Conservation (phyloP, 2,797 vertebrate species). For the Notamacropus eugenii region DNA sequence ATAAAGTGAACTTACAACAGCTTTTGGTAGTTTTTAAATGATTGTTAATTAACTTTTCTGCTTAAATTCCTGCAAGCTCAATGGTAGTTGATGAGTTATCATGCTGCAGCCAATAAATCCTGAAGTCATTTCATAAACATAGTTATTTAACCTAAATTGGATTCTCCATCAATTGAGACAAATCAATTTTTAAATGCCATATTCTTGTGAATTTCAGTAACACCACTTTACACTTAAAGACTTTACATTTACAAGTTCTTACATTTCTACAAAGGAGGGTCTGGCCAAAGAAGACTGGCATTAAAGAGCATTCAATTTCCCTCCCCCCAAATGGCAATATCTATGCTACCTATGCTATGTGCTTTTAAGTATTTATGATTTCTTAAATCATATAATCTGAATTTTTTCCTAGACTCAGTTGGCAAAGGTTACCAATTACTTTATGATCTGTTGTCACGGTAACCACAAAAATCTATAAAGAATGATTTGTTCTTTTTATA, state of each 20-base stretch:
- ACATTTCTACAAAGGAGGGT: conserved; percentile 47
- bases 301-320: background rate
- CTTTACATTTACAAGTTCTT: conserved; percentile 42
- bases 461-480: conserved; percentile 11
- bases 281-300: background rate
- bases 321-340: background rate
- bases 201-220: conserved; percentile 73
- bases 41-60: conserved; percentile 84
- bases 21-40: conserved; percentile 78
- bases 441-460: conserved; percentile 46
- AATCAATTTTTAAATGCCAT: conserved; percentile 78
- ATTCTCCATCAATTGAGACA: conserved; percentile 76
- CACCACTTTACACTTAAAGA: conserved; percentile 64
- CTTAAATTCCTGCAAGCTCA: conserved; percentile 80
- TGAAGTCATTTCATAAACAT: conserved; percentile 80
- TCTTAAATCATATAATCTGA: conserved; percentile 29
- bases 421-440: conserved; percentile 1
- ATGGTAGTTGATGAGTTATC: conserved; percentile 78
- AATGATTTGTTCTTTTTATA: conserved; percentile 9
- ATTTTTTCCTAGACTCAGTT: conserved; percentile 9
- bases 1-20: conserved; percentile 55
- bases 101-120: conserved; percentile 77
- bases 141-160: conserved; percentile 81
- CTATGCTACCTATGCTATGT: conserved; percentile 1
- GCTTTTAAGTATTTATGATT: conserved; percentile 30